A percentile compares a stretch with the other conserved stretches of the same genome.
Conservation (phyloP, 1,140 invertebrate genomes). For the Saxidomus purpurata region DNA sequence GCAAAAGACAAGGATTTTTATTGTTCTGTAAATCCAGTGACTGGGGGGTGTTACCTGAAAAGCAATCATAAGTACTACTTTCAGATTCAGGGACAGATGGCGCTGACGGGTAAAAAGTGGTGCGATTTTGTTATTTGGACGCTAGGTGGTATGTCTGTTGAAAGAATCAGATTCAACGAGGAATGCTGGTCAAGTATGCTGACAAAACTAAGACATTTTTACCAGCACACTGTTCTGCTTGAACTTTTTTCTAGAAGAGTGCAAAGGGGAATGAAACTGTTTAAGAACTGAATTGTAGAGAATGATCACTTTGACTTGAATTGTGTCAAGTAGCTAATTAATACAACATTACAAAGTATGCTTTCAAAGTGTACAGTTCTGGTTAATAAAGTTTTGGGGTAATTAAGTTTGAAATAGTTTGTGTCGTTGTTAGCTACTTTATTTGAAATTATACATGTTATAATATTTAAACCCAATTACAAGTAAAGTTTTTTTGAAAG, state of each 20-base stretch:
- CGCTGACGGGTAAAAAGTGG: conserved; percentile 79
- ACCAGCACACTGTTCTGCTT: background rate
- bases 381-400: too few species aligned
- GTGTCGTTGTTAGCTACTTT: too few species aligned
- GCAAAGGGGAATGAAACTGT: too few species aligned
- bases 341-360: too few species aligned
- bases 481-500: too few species aligned
- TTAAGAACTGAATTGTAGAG: too few species aligned
- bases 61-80: conserved; percentile 83
- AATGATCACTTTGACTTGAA: too few species aligned
- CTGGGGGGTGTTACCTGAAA: conserved; percentile 73
- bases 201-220: background rate
- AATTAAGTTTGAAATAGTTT: too few species aligned
- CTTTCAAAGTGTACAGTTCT: too few species aligned
- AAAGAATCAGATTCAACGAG: background rate
- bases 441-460: too few species aligned
- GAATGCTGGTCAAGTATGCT: background rate
- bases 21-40: conserved; percentile 26
- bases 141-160: background rate
- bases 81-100: conserved; percentile 85
- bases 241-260: background rate
- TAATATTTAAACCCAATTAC: too few species aligned
- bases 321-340: too few species aligned
- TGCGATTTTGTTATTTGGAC: conserved; percentile 84
- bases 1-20: conserved; percentile 47